phyloP scores from a whole-genome alignment of 2,888 invertebrate genomes.

The Leptopilina myrica region DNA sequence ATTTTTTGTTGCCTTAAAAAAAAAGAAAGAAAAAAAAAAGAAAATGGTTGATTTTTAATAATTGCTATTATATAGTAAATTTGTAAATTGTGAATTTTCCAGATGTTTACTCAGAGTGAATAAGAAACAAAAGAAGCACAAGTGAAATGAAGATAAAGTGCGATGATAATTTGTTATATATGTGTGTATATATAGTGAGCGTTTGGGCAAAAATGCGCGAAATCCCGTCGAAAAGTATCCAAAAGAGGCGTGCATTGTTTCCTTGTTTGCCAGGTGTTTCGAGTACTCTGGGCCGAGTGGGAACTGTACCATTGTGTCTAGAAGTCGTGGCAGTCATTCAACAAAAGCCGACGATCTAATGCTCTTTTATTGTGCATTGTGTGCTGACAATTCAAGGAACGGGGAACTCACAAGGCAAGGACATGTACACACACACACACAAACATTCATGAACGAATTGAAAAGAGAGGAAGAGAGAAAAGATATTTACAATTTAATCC shows the following conservation, averaged over 20 bases:
- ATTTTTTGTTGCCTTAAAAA: too few relatives aligned
- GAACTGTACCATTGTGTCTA: conserved; percentile 71
- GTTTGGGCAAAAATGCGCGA: conserved; percentile 73
- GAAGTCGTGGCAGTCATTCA: conserved; percentile 71
- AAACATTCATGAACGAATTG: conserved; percentile 34
- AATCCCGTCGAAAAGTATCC: conserved; percentile 72
- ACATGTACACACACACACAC: neutral
- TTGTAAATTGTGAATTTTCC: too few relatives aligned
- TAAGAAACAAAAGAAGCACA: neutral
- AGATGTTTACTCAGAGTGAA: neutral
- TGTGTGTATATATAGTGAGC: conserved; percentile 55
- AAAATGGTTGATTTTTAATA: too few relatives aligned
- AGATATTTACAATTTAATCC: conserved; percentile 24
- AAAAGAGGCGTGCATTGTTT: conserved; percentile 72
- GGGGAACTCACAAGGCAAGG: conserved; percentile 55
- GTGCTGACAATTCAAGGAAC: conserved; percentile 59
- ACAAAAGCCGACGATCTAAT: conserved; percentile 76
- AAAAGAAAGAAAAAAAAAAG: too few relatives aligned
- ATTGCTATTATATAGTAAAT: too few relatives aligned
- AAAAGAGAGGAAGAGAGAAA: neutral
- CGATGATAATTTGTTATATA: conserved; percentile 70
- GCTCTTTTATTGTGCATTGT: conserved; percentile 77
- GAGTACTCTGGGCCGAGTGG: conserved; percentile 69
- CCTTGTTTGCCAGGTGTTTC: conserved; percentile 76
- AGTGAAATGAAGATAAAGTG: conserved; percentile 14